These are phyloP conservation scores for Hetaerina titia DNA, from an alignment of 2,888 invertebrate genomes.

Conservation along the genomic window DNA sequence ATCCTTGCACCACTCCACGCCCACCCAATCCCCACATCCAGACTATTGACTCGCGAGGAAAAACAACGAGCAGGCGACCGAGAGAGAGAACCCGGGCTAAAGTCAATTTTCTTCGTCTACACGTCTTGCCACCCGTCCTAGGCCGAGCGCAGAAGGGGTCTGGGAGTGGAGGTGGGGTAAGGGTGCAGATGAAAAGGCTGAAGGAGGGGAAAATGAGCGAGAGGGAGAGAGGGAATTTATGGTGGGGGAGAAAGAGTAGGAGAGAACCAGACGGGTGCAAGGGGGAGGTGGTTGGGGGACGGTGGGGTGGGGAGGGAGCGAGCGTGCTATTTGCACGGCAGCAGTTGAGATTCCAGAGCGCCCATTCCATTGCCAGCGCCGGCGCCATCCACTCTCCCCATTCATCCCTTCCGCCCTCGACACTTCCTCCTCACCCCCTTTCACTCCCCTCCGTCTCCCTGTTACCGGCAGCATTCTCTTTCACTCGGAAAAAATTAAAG, in stretches of 20 bases:
- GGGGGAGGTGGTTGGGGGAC: slow-evolving; percentile 72
- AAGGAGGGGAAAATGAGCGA: slow-evolving; percentile 2
- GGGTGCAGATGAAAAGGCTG: background rate
- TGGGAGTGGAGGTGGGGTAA: background rate
- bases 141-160: background rate
- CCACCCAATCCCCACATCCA: background rate
- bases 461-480: background rate
- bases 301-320: slow-evolving; percentile 71
- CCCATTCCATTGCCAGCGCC: background rate
- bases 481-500: background rate
- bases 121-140: slow-evolving; percentile 44
- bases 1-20: background rate
- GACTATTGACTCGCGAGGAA: slow-evolving; percentile 64
- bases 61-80: slow-evolving; percentile 69
- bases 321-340: background rate
- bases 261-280: slow-evolving; percentile 70
- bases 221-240: slow-evolving; percentile 63
- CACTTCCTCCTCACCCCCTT: background rate
- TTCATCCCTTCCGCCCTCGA: too few species aligned
- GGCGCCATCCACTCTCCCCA: background rate
- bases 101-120: slow-evolving; percentile 68
- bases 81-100: slow-evolving; percentile 68
- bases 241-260: slow-evolving; percentile 68
- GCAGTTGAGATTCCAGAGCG: slow-evolving; percentile 39
- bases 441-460: background rate